phyloP scores from a whole-genome alignment of 2,113 vertebrate genomes.

The Hyperopisus bebe region DNA sequence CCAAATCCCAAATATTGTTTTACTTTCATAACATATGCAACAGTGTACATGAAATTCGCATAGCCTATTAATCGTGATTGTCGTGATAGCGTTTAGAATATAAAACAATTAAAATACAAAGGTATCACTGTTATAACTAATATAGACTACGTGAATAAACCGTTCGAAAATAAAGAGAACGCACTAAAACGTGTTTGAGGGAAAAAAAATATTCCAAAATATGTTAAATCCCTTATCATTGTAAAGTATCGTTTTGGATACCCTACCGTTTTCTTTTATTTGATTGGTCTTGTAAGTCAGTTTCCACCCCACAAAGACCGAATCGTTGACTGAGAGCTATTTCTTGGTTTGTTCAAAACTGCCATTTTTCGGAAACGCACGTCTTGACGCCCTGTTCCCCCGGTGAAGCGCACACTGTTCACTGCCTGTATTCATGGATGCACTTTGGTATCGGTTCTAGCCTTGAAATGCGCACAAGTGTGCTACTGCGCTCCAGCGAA shows the following conservation, averaged over 20 bases:
- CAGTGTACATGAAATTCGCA: neutral
- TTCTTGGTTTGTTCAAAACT: neutral
- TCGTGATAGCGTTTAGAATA: neutral
- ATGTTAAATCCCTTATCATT: neutral
- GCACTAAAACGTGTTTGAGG: neutral
- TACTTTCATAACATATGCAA: neutral
- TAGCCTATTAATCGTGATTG: neutral
- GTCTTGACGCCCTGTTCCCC: neutral
- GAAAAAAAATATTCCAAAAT: neutral
- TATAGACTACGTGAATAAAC: neutral
- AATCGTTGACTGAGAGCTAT: neutral
- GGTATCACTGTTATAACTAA: neutral
- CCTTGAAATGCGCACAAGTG: neutral
- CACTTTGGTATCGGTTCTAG: neutral
- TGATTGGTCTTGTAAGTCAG: neutral
- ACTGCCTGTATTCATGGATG: neutral
- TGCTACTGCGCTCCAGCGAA: neutral
- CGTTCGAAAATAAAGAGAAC: neutral
- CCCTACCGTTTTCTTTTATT: neutral
- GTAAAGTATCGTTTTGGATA: neutral
- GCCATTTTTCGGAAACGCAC: neutral
- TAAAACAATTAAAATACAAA: neutral
- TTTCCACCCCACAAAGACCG: neutral
- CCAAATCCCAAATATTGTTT: neutral
- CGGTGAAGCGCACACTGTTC: neutral